Conservation (phyloP, 2,888 invertebrate genomes). For the Zhuqinia jingwanae region DNA sequence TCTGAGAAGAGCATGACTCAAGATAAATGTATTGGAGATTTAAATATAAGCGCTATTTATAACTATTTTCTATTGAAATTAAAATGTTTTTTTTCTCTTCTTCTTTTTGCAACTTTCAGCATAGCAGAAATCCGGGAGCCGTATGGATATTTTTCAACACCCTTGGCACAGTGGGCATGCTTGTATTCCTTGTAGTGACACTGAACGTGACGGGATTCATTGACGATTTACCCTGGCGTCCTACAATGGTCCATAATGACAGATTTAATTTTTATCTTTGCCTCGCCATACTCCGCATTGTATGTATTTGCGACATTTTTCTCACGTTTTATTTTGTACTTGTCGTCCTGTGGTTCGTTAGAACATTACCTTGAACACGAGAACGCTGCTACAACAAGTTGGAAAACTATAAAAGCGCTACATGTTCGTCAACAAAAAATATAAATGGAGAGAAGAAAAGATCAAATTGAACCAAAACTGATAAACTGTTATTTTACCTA, state of each 20-base stretch:
- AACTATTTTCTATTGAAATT: not conserved
- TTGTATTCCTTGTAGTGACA: constrained; percentile 68
- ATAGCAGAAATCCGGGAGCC: constrained; percentile 73
- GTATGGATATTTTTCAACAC: constrained; percentile 65
- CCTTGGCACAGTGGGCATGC: constrained; percentile 60
- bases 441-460: not conserved
- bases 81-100: not conserved
- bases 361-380: constrained; percentile 56
- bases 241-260: constrained; percentile 71
- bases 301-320: constrained; percentile 69
- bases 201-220: constrained; percentile 74
- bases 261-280: constrained; percentile 73
- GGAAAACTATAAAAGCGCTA: not conserved
- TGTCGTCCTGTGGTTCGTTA: constrained; percentile 73
- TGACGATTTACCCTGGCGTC: constrained; percentile 70
- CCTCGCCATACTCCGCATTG: constrained; percentile 68
- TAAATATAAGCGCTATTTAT: not conserved
- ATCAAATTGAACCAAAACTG: constrained; percentile 4
- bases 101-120: constrained; percentile 61
- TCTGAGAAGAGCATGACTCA: no score
- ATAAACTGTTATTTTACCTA: constrained; percentile 33
- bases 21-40: no score
- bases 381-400: not conserved
- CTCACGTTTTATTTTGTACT: constrained; percentile 71
- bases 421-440: not conserved